Evolutionary conservation across 2,113 vertebrate genomes (phyloP).

Genomic region (Perca schrenkii): DNA sequence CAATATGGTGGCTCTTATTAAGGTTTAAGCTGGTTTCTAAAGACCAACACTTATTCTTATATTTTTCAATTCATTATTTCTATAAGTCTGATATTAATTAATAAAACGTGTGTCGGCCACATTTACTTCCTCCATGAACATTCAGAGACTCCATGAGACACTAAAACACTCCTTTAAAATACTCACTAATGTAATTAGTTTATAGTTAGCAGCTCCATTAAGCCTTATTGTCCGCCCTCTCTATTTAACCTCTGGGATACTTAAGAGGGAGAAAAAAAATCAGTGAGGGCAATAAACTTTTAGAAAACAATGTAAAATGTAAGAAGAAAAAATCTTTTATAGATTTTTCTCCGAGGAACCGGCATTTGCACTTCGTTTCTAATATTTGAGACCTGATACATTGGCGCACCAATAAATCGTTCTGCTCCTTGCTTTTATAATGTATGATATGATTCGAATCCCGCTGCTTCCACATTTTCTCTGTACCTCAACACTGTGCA

Average conservation of each 20-base stretch:
- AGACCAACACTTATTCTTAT: background rate
- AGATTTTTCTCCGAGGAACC: constrained; percentile 13
- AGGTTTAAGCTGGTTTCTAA: background rate
- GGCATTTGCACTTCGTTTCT: constrained; percentile 15
- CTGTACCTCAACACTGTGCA: constrained; percentile 68
- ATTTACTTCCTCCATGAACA: constrained; percentile 9
- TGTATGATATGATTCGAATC: constrained; percentile 73
- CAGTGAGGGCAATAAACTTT: constrained; percentile 8
- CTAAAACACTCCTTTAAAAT: constrained; percentile 28
- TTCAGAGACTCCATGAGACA: background rate
- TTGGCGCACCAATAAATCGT: constrained; percentile 13
- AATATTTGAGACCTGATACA: constrained; percentile 1
- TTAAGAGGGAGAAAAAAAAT: background rate
- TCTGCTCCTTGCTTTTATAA: constrained; percentile 74
- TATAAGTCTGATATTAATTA: constrained; percentile 9
- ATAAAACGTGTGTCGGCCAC: background rate
- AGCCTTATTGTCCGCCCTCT: constrained; percentile 22
- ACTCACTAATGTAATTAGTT: constrained; percentile 18
- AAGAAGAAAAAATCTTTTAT: background rate
- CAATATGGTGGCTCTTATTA: background rate
- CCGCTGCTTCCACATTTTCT: constrained; percentile 43
- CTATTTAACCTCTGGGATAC: constrained; percentile 18
- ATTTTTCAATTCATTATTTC: constrained; percentile 7
- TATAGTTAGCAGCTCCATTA: constrained; percentile 45
- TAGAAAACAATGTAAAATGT: background rate